phyloP scores from a whole-genome alignment of 2,888 invertebrate species.

The Blomia tropicalis region DNA sequence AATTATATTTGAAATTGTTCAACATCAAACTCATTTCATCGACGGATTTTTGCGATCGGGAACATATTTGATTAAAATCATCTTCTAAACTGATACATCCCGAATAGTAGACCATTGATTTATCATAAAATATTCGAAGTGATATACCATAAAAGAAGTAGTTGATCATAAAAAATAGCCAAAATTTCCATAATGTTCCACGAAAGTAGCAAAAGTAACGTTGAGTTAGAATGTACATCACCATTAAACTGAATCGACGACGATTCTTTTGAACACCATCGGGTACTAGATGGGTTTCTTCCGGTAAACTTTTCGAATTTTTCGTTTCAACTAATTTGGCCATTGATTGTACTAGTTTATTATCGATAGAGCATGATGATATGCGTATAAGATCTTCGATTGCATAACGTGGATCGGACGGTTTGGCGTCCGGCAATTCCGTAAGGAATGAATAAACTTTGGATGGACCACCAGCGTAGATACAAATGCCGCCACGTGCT shows the following conservation, averaged over 20 bases:
- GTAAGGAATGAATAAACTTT: background rate
- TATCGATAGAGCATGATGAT: background rate
- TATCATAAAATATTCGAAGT: background rate
- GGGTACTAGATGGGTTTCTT: background rate
- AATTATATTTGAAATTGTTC: background rate
- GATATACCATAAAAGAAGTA: background rate
- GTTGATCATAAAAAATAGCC: background rate
- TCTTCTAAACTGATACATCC: constrained; percentile 4
- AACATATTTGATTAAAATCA: background rate
- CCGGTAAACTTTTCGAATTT: background rate
- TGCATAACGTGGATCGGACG: background rate
- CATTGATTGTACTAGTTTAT: background rate
- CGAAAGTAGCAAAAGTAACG: background rate
- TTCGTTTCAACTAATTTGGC: background rate
- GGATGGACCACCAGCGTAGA: background rate
- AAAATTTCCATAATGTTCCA: background rate
- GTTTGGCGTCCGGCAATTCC: background rate
- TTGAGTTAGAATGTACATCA: background rate
- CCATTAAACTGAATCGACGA: background rate
- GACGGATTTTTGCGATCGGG: background rate
- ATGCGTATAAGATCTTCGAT: background rate
- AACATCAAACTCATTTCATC: background rate
- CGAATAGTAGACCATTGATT: background rate
- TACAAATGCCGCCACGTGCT: constrained; percentile 3
- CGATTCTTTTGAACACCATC: constrained; percentile 5